Evolutionary conservation across 2,113 vertebrate genomes (phyloP), one percentile per base, ranked within the genome.

Genomic region (Actenoides hombroni): DNA sequence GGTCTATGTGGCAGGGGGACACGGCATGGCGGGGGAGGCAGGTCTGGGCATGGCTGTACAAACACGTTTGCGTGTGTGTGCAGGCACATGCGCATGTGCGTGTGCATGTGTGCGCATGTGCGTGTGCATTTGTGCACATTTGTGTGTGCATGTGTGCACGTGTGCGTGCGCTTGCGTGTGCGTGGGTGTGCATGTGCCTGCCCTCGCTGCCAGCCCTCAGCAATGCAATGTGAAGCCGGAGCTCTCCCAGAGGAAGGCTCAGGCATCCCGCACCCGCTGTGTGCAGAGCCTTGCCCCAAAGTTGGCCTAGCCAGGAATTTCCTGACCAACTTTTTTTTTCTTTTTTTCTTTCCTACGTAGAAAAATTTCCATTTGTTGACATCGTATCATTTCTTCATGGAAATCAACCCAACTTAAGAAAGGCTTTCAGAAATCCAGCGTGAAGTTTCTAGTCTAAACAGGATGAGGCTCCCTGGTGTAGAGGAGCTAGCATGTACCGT

Each of bases 381-480:
- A 71, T 39, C 0, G 0, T 42, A 63, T n/a, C 6, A 0, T 86
- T 88, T 83, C 80, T 92, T 77, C 56, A 11, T 37, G 78, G 74
- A 83, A 94, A 82, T 25, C 74, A 95, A 86, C 69, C 81, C 81
- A 33, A 82, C 89, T 60, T 25, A 59, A 91, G 85, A 59, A 73
- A 54, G 37, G 76, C 76, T 88, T 87, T 76, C 88, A 93, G 90
- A 75, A 93, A 83, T 77, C 40, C 28, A 2, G 63, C 0, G 1
- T 51, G 65, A 71, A 71, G 88, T 84, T 90, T 94, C 90, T 84
- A 28, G 83, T 79, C 92, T 75, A 88, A 93, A 86, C 95, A 92
- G 91, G 95, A 94, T 83, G 95, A 80, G 85, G 76, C 83, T 93
- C 86, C 90, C 95, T 91, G 93, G 94, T 90, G 95, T 69, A 46